Percentiles rank a stretch among this genome's conserved stretches.
phyloP scores from a whole-genome alignment of 2,888 invertebrate genomes.

The Ormyrus labotus region DNA sequence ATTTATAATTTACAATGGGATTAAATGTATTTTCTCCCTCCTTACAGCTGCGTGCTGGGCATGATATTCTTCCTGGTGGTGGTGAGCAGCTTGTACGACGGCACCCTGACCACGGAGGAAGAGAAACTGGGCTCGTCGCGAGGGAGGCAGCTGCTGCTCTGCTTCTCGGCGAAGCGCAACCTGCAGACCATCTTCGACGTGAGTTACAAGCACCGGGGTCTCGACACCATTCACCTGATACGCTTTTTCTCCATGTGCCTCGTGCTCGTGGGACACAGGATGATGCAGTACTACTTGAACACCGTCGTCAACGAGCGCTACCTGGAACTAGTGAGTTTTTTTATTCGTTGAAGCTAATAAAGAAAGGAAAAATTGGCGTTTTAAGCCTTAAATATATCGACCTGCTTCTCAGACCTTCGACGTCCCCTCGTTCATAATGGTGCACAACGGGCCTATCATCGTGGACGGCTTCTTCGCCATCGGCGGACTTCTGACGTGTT shows the following conservation, averaged over 20 bases:
- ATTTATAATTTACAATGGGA: neutral
- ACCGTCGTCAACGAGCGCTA: slow-evolving; percentile 35
- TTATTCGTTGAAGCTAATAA: neutral
- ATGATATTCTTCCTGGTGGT: slow-evolving; percentile 29
- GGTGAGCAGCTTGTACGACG: slow-evolving; percentile 44
- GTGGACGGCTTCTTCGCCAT: slow-evolving; percentile 65
- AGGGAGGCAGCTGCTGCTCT: slow-evolving; percentile 60
- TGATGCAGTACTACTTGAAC: slow-evolving; percentile 60
- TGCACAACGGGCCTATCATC: slow-evolving; percentile 62
- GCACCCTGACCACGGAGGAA: slow-evolving; percentile 36
- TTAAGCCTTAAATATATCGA: neutral
- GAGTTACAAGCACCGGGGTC: slow-evolving; percentile 61
- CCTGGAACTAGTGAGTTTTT: slow-evolving; percentile 43
- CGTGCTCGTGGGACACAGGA: slow-evolving; percentile 63
- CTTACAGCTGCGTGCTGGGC: slow-evolving; percentile 16
- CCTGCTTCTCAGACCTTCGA: slow-evolving; percentile 40
- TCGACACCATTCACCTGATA: slow-evolving; percentile 65
- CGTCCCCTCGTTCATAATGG: slow-evolving; percentile 42
- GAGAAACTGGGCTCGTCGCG: slow-evolving; percentile 3
- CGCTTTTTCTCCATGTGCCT: slow-evolving; percentile 60
- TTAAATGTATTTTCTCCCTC: neutral
- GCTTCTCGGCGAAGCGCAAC: slow-evolving; percentile 66
- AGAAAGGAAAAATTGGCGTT: too few relatives aligned
- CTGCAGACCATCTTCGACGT: slow-evolving; percentile 61
- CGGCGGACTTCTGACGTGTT: slow-evolving; percentile 64